Base-by-base conservation (phyloP, 2,888 invertebrate genomes). In the Caenorhabditis sp. region DNA sequence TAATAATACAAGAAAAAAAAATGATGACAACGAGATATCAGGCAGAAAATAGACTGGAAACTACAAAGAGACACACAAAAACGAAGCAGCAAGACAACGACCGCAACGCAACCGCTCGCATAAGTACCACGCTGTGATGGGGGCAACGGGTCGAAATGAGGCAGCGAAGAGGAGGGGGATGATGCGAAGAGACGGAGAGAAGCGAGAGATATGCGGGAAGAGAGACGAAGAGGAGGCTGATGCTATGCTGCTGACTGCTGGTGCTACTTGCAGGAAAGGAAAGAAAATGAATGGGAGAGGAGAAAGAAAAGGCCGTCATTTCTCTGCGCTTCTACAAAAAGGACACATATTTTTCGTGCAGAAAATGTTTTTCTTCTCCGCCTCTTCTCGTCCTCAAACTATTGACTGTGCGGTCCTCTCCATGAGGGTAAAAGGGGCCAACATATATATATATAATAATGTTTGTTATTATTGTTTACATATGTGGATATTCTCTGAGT, bases 61-160 rank as follows among this genome's bases (percentile, higher is more conserved):
- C 53, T 25, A 53, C 23, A 25, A 53, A 53, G 53, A 21, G 21
- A 25, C 53, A 53, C 53, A 53, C 20, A 43, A 43, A 43, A 43
- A 43, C 43, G 43, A 43, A 43, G 43, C 43, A 43, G 43, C 43
- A 43, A 43, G 43, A 43, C 43, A 43, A 43, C 43, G 26, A 56
- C 56, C 56, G 56, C 56, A 7, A 3, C 56, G 56, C 56, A 17
- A 23, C 25, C 56, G 56, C 56, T 14, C 56, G 56, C 56, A 4
- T 3, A 27, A 10, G 58, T 58, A 58, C 58, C 58, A 58, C 58
- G 58, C 58, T 58, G 38, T 38, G 58, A 58, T 57, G 21, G 57
- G 25, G 25, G 53, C 25, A 25, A 56, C 21, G 56, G 17, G 17
- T 26, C 23, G 56, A 56, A 26, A 56, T 3, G 25, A 56, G 25